Evolutionary conservation across 2,797 vertebrate species (phyloP).

Genomic region (Chiloscyllium punctatum): DNA sequence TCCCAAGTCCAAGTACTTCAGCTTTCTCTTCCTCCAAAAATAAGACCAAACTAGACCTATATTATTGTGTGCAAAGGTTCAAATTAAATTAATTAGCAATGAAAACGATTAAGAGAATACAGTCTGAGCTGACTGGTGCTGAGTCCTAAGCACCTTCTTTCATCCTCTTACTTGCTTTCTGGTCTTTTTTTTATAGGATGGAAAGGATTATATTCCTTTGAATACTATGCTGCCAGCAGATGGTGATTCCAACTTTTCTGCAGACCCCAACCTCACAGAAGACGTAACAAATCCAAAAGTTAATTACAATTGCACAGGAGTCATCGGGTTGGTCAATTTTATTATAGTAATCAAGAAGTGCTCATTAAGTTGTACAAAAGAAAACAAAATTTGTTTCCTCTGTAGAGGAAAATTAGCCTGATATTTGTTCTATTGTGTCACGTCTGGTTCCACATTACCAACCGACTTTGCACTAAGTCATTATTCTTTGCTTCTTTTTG

Average conservation of each 20-base stretch:
- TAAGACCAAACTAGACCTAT: too few relatives aligned
- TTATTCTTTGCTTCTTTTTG: too few relatives aligned
- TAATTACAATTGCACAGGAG: conserved; percentile 65
- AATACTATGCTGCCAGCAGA: conserved; percentile 72
- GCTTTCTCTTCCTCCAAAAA: too few relatives aligned
- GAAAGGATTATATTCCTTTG: conserved; percentile 90
- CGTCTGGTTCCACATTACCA: background rate
- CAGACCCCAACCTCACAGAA: conserved; percentile 51
- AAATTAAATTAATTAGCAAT: background rate
- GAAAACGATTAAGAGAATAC: background rate
- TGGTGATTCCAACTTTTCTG: conserved; percentile 54
- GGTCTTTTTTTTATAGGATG: conserved; percentile 62
- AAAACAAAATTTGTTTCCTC: background rate
- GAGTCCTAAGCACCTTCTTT: background rate
- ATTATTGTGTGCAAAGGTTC: background rate
- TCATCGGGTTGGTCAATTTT: conserved; percentile 63
- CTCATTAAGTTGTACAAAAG: background rate
- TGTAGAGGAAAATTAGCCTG: background rate
- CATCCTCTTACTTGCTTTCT: conserved; percentile 41
- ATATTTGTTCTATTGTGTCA: background rate
- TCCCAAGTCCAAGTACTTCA: too few relatives aligned
- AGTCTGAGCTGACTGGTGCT: background rate
- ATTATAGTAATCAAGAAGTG: background rate
- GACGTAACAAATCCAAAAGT: conserved; percentile 56
- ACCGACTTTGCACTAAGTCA: too few relatives aligned